Evolutionary conservation across 2,113 vertebrate genomes (phyloP), one percentile per base, ranked within the genome.

Genomic region (Grus americana): DNA sequence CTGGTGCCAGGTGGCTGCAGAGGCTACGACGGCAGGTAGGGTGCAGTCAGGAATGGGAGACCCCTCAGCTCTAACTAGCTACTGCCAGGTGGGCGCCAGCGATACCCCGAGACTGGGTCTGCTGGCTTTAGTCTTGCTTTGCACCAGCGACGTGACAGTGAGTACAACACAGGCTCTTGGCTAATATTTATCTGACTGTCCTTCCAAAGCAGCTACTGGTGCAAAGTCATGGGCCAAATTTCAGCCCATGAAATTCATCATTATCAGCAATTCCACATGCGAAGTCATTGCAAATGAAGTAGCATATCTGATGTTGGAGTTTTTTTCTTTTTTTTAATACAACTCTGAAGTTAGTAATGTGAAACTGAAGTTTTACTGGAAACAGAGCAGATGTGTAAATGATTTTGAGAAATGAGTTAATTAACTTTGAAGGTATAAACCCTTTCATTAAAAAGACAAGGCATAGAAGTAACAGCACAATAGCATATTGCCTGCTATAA

Each of bases 371-470:
- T 92, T 92, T 89, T 79, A 87, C 47, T 85, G 54, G 78, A 82
- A 95, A 90, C 27, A 63, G n/a, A 94, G 66, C 84, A 95, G 89
- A 87, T 95, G 87, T 94, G 78, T 94, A 95, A 92, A 94, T 71
- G 86, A 94, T 94, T 94, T 91, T 95, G 91, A 91, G 86, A 94
- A 95, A 94, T 52, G 49, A 92, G 70, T 87, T 95, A 94, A 95
- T 95, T 97, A 96, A 90, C 81, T 91, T 85, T 55, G 47, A 85
- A 95, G 49, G 81, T 95, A 89, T 90, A 90, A 95, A 86, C 71
- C 30, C 83, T 79, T 85, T 92, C 87, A 91, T 95, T 95, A 89
- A 84, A 94, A 94, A 95, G 89, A 93, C 38, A 68, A 87, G 66
- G 61, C 81, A 49, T n/a, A 66, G 85, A 90, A 68, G 58, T 72